Evolutionary conservation across 2,888 invertebrate genomes (phyloP).

Genomic region (Mesorhabditis spiculigera): DNA sequence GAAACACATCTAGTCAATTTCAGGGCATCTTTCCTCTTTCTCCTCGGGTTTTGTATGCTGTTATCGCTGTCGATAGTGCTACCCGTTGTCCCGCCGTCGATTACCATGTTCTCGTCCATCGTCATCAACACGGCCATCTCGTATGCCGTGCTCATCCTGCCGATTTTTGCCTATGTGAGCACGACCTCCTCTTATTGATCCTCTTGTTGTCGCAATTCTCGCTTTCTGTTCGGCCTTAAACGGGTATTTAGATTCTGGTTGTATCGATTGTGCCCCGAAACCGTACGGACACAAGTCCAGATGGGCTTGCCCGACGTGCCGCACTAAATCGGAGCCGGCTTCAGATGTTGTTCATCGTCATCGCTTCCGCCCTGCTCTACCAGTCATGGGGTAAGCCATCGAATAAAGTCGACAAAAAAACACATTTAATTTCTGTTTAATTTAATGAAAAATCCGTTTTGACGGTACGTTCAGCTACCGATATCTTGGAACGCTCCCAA

Average conservation of each 20-base stretch:
- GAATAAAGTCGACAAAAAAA: background rate
- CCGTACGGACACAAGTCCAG: background rate
- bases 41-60: background rate
- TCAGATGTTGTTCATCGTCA: background rate
- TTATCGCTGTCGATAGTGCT: background rate
- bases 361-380: background rate
- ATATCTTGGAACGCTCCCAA: too few relatives aligned
- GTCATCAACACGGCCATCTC: slow-evolving; percentile 6
- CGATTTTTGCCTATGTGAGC: slow-evolving; percentile 1
- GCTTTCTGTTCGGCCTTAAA: background rate
- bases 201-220: background rate
- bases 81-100: background rate
- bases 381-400: background rate
- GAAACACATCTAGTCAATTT: background rate
- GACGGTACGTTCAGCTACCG: too few relatives aligned
- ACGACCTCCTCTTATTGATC: background rate
- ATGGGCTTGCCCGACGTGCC: background rate
- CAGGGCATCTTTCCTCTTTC: background rate
- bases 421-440: too few relatives aligned
- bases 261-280: background rate
- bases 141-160: background rate
- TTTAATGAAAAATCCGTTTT: too few relatives aligned
- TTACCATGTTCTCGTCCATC: background rate
- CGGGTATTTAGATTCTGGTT: background rate
- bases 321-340: background rate